Conservation (phyloP, 2,797 vertebrate genomes). For the Diglossa cyanea region DNA sequence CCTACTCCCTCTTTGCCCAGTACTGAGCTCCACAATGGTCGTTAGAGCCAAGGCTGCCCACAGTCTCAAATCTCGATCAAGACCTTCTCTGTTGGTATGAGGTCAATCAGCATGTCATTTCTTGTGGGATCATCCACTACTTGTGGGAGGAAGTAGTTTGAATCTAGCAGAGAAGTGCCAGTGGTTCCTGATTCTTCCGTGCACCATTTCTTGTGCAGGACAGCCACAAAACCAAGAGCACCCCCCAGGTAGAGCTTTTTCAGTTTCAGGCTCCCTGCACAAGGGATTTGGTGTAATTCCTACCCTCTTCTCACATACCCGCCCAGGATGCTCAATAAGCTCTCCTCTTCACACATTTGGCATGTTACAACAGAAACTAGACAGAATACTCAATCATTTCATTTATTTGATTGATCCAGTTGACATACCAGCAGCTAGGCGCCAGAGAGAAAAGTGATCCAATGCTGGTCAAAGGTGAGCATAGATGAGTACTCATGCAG, state of each 20-base stretch:
- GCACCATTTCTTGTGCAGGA: fast-evolving
- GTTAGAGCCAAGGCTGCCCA: not conserved
- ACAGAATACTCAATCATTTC: not conserved
- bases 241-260: fast-evolving
- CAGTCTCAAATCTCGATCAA: not conserved
- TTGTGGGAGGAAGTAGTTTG: not conserved
- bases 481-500: not conserved
- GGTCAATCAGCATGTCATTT: not conserved
- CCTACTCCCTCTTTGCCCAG: not conserved
- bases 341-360: not conserved
- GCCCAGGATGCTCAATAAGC: not conserved
- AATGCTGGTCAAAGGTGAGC: not conserved
- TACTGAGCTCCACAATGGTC: not conserved
- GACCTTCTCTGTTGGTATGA: not conserved
- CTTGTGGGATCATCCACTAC: not conserved
- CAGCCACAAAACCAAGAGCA: not conserved
- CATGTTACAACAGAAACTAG: not conserved
- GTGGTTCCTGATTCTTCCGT: not conserved
- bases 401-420: not conserved
- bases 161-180: not conserved
- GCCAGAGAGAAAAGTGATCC: not conserved
- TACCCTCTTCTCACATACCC: not conserved
- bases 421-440: not conserved
- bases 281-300: not conserved
- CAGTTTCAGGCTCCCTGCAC: not conserved